Base-by-base conservation (phyloP, 2,113 vertebrate species). In the Amblyopsis rosae region DNA sequence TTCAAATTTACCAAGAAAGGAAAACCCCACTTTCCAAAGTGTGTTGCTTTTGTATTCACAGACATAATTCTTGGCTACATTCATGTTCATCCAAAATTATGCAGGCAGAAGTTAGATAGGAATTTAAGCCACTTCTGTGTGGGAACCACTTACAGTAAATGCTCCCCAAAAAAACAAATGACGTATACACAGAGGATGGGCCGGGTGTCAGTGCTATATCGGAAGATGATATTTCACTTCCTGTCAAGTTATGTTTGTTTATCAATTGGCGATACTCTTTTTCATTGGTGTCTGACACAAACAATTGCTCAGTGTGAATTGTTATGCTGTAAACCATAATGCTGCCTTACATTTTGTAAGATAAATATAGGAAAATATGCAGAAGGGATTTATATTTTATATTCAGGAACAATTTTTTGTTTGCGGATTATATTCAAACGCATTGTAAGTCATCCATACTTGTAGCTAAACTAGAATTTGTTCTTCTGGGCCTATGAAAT, bases 61-160 rank as follows among this genome's bases (percentile, higher is more conserved):
- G 81, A 47, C 63, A 84, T 86, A 82, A 84, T 70, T 86, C 82
- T 79, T 84, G 51, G 7, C 70, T 72, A 54, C 58, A 67, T 81
- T 83, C 81, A 81, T 65, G 60, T 75, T 70, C 32, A 19, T 53
- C 62, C 70, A 59, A 56, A 74, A 46, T 74, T 66, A 32, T 70
- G 72, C 72, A 71, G 72, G 66, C 66, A 66, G 78, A 81, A 82
- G 86, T 90, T 92, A 87, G 84, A 77, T 62, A 62, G 70, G 77
- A 86, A 84, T 85, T 71, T 60, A 51, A 81, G 80, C 77, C 83
- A 67, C 73, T 78, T 69, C 58, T 73, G 79, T 72, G 16, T 26
- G 65, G 53, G 68, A 70, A 77, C 67, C 15, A 19, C n/a, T 59
- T 73, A 67, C 63, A 47, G 56, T 62, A 60, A 84, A 69, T 12